These are phyloP conservation scores for Lota lota DNA, from an alignment of 2,113 vertebrate genomes.

Conservation along the genomic window DNA sequence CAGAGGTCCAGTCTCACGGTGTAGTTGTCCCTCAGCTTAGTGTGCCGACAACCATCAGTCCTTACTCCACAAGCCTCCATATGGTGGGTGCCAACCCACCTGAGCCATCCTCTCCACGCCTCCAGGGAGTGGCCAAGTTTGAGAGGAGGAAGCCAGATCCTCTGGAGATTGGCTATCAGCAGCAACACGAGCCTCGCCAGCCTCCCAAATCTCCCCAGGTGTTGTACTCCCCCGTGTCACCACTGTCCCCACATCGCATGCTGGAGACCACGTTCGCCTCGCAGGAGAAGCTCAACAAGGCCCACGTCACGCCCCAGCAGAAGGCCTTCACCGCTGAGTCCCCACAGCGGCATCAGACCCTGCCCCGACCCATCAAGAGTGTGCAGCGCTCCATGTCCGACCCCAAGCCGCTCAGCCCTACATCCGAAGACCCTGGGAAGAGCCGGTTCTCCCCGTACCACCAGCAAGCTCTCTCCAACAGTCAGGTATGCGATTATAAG, in stretches of 20 bases:
- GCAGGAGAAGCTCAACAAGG: constrained; percentile 94
- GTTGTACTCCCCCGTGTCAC: constrained; percentile 95
- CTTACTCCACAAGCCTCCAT: constrained; percentile 91
- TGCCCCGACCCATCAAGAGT: constrained; percentile 95
- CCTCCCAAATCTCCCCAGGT: constrained; percentile 96
- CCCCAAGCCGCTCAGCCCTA: constrained; percentile 97
- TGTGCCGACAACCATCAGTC: constrained; percentile 87
- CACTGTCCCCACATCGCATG: constrained; percentile 92
- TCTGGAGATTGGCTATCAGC: constrained; percentile 92
- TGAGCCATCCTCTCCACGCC: constrained; percentile 71
- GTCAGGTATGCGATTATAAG: constrained; percentile 79
- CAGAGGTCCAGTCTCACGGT: constrained; percentile 83
- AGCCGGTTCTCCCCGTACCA: constrained; percentile 93
- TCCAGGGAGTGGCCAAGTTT: constrained; percentile 82
- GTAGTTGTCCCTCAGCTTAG: constrained; percentile 84
- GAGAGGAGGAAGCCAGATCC: constrained; percentile 96
- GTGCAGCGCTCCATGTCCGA: constrained; percentile 96
- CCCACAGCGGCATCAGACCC: constrained; percentile 85
- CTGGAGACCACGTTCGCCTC: constrained; percentile 91
- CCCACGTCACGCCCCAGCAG: constrained; percentile 95
- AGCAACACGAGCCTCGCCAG: constrained; percentile 81
- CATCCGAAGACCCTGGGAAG: constrained; percentile 89
- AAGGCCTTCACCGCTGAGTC: constrained; percentile 89
- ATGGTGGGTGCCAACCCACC: constrained; percentile 82
- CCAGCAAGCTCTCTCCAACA: constrained; percentile 84